phyloP scores from a whole-genome alignment of 1,140 invertebrate genomes.

The Sitophilus oryzae region DNA sequence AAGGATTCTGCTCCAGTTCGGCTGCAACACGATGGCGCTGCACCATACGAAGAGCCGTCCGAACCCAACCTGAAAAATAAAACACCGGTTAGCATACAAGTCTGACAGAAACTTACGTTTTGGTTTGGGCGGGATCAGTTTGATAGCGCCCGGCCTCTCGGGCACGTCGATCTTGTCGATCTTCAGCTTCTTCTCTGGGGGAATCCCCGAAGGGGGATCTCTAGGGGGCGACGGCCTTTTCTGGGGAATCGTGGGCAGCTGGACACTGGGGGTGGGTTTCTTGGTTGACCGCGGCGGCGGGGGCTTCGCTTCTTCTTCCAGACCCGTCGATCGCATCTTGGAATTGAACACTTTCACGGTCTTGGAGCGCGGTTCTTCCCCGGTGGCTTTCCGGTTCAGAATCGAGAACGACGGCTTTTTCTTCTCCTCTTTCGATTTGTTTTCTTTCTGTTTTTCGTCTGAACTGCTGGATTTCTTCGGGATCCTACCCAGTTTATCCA shows the following conservation, averaged over 20 bases:
- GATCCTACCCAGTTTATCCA: constrained; percentile 68
- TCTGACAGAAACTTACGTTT: constrained; percentile 68
- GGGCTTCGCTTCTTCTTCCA: constrained; percentile 75
- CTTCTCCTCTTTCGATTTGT: constrained; percentile 42
- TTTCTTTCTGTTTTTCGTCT: constrained; percentile 38
- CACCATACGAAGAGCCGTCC: too few relatives aligned
- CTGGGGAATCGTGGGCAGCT: constrained; percentile 45
- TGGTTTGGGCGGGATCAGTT: constrained; percentile 78
- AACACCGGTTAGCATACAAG: constrained; percentile 28
- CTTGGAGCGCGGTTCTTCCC: constrained; percentile 61
- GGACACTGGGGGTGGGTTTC: constrained; percentile 52
- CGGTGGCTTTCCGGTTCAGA: constrained; percentile 63
- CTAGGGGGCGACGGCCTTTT: constrained; percentile 61
- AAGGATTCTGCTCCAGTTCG: too few relatives aligned
- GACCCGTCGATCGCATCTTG: constrained; percentile 77
- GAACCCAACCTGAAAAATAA: constrained; percentile 41
- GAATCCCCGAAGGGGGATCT: constrained; percentile 43
- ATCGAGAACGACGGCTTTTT: constrained; percentile 76
- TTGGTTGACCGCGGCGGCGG: constrained; percentile 62
- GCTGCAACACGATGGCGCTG: too few relatives aligned
- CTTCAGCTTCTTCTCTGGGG: constrained; percentile 67
- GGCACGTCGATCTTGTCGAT: constrained; percentile 39
- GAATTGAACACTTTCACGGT: constrained; percentile 85
- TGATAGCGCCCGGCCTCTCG: constrained; percentile 72
- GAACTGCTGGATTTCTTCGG: constrained; percentile 54